These are phyloP conservation scores for Lasioglossum figueresi DNA, from an alignment of 2,888 invertebrate genomes.

Conservation along the genomic window DNA sequence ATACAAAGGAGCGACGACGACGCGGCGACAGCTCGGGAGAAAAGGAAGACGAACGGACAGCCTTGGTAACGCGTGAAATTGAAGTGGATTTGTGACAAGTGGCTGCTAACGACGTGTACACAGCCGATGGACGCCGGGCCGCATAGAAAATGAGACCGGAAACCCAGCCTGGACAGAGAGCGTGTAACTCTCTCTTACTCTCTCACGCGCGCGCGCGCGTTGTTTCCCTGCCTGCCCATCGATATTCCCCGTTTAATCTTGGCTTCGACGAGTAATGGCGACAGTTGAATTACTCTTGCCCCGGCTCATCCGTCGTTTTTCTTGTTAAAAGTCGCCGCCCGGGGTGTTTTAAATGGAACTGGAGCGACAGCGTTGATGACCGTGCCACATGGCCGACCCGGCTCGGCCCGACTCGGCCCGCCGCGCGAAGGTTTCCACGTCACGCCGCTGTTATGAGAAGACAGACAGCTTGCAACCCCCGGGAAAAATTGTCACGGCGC, in stretches of 20 bases:
- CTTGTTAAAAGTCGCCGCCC: conserved; percentile 13
- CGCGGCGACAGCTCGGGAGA: not conserved
- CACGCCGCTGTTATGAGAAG: not conserved
- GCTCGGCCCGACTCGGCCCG: not conserved
- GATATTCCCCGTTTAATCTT: conserved; percentile 33
- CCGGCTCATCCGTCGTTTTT: conserved; percentile 17
- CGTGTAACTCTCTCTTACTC: conserved; percentile 4
- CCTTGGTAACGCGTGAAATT: conserved; percentile 55
- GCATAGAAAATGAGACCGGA: conserved; percentile 49
- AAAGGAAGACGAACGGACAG: not conserved
- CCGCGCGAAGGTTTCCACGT: not conserved
- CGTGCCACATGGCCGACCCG: not conserved
- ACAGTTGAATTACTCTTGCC: conserved; percentile 31
- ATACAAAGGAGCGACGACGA: conserved; percentile 33
- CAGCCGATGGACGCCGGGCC: conserved; percentile 47
- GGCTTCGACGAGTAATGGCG: conserved; percentile 22
- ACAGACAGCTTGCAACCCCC: not conserved
- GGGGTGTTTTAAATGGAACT: conserved; percentile 26
- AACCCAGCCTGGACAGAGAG: conserved; percentile 16
- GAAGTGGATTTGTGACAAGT: conserved; percentile 64
- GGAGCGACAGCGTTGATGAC: conserved; percentile 12
- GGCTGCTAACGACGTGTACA: conserved; percentile 78
- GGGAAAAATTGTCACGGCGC: conserved; percentile 9
- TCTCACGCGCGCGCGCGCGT: not conserved
- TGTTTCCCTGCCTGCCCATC: conserved; percentile 28